These are phyloP conservation scores for Myripristis murdjan DNA, from an alignment of 2,797 vertebrate genomes.

Conservation along the genomic window DNA sequence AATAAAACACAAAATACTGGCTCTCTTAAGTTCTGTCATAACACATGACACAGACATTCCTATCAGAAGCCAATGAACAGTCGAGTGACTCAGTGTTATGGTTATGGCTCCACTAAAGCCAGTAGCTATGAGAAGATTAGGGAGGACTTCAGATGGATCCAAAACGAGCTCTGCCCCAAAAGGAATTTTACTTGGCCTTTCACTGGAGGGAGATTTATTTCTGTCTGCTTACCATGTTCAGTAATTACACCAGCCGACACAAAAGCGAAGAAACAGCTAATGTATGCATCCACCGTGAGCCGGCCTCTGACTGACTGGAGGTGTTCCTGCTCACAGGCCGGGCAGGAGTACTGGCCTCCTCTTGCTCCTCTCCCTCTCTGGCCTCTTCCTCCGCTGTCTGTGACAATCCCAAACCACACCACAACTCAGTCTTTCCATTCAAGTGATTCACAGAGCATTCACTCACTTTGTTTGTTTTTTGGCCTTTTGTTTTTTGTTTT, in stretches of 20 bases:
- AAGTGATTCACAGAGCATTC: constrained; percentile 38
- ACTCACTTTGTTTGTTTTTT: constrained; percentile 34
- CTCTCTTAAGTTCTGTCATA: constrained; percentile 67
- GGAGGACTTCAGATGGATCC: constrained; percentile 51
- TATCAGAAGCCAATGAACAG: constrained; percentile 63
- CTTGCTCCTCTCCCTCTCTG: constrained; percentile 17
- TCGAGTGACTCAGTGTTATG: constrained; percentile 73
- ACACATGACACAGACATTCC: constrained; percentile 78
- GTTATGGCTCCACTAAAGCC: constrained; percentile 75
- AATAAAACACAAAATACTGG: constrained; percentile 71
- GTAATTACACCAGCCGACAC: constrained; percentile 26
- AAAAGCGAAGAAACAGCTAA: constrained; percentile 38
- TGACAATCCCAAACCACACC: constrained; percentile 49
- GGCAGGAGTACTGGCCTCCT: constrained; percentile 6
- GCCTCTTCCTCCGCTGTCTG: constrained; percentile 39
- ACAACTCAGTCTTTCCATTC: constrained; percentile 33
- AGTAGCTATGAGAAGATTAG: constrained; percentile 76
- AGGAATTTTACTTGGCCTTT: constrained; percentile 62
- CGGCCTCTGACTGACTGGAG: constrained; percentile 15
- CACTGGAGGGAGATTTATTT: constrained; percentile 37
- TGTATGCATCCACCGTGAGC: constrained; percentile 15
- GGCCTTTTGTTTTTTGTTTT: constrained; percentile 12
- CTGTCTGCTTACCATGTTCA: constrained; percentile 45
- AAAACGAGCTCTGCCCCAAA: constrained; percentile 55
- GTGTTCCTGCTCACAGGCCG: constrained; percentile 20